These are phyloP conservation scores for Phalacrocorax aristotelis DNA, from an alignment of 2,113 vertebrate genomes.

Conservation along the genomic window DNA sequence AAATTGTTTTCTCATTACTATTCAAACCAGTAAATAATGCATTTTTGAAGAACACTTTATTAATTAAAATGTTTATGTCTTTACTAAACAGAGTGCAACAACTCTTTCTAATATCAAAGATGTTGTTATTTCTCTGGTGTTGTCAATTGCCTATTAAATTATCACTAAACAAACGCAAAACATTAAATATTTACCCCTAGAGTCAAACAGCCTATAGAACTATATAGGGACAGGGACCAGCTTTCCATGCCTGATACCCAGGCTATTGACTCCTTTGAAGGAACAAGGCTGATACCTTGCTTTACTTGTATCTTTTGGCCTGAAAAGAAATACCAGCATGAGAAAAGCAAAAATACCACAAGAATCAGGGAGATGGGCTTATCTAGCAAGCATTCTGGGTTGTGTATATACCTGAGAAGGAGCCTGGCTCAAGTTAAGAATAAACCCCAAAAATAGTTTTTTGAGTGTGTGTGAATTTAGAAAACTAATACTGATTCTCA, in stretches of 20 bases:
- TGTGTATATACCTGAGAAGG: not conserved
- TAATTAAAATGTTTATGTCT: slow-evolving; percentile 72
- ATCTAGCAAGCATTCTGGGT: not conserved
- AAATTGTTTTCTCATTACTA: slow-evolving; percentile 66
- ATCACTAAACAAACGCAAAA: slow-evolving; percentile 18
- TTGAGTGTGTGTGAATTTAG: not conserved
- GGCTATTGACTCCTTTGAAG: not conserved
- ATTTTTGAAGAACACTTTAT: slow-evolving; percentile 69
- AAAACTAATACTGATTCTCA: not conserved
- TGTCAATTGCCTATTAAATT: slow-evolving; percentile 36
- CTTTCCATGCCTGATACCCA: not conserved
- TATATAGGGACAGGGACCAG: not conserved
- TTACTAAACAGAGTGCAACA: slow-evolving; percentile 32
- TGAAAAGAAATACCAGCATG: not conserved
- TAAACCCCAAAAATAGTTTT: not conserved
- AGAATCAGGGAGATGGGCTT: not conserved
- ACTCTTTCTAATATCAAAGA: slow-evolving; percentile 13
- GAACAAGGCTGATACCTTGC: not conserved
- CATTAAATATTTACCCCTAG: slow-evolving; percentile 33
- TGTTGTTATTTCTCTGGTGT: not conserved
- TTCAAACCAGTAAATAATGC: slow-evolving; percentile 67
- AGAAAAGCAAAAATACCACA: not conserved
- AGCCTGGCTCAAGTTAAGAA: not conserved
- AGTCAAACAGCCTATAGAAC: not conserved
- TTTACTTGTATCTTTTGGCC: not conserved